These are phyloP conservation scores for Syrista parreyssii DNA, from an alignment of 2,888 invertebrate genomes.

Conservation along the genomic window DNA sequence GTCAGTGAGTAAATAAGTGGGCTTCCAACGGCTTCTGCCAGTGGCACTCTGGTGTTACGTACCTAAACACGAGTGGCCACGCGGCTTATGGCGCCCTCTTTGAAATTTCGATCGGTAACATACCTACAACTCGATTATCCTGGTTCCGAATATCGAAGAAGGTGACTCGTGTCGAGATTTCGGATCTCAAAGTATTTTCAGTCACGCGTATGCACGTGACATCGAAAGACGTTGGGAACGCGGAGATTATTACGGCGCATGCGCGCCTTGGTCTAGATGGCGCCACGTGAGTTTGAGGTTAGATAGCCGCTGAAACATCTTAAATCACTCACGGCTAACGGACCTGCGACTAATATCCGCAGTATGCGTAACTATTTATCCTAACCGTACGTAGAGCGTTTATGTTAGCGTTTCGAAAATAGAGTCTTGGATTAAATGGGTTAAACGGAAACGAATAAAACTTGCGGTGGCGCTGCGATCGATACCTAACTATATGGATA, in stretches of 20 bases:
- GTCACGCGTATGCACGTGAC: neutral
- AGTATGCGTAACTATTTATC: slow-evolving; percentile 4
- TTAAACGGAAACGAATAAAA: neutral
- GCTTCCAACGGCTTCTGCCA: neutral
- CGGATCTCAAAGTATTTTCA: neutral
- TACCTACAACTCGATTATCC: neutral
- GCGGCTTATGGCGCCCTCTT: neutral
- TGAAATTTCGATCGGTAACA: neutral
- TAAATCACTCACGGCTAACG: slow-evolving; percentile 14
- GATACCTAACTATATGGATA: neutral
- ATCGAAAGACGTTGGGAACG: neutral
- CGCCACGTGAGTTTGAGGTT: neutral
- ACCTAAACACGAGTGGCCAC: neutral
- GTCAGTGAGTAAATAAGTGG: neutral
- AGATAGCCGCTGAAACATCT: slow-evolving; percentile 11
- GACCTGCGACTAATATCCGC: neutral
- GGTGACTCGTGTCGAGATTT: neutral
- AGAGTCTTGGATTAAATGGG: neutral
- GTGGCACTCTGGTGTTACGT: neutral
- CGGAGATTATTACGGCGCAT: neutral
- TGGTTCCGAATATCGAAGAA: neutral
- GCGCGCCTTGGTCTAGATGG: neutral
- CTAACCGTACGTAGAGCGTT: neutral
- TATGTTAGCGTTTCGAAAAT: neutral
- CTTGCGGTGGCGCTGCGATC: neutral